Conservation (phyloP, 2,797 vertebrate species). For the Martes flavigula region DNA sequence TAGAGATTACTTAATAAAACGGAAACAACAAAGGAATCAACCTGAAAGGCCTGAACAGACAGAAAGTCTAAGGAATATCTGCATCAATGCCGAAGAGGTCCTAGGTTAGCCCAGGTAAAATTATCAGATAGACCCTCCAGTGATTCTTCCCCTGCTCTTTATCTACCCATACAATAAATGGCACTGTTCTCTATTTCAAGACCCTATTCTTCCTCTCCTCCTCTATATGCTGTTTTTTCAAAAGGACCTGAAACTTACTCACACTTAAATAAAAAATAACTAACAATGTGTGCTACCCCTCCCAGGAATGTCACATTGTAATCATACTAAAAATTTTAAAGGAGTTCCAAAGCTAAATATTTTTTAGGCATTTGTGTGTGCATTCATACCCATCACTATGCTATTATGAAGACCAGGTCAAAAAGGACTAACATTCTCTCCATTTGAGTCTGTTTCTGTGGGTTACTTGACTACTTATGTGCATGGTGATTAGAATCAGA, state of each 20-base stretch:
- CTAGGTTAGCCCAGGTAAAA: background rate
- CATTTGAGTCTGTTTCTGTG: background rate
- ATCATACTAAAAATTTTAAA: background rate
- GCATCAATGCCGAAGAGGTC: background rate
- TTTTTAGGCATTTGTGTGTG: background rate
- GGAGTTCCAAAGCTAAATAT: background rate
- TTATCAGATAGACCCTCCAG: background rate
- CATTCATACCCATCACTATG: background rate
- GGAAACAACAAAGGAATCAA: background rate
- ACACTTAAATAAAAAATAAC: constrained; percentile 46
- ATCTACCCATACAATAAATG: background rate
- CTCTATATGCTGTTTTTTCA: background rate
- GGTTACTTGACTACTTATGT: background rate
- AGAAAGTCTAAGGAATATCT: background rate
- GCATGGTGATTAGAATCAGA: background rate
- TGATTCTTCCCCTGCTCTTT: background rate
- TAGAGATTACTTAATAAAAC: background rate
- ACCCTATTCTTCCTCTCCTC: background rate
- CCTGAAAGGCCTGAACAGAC: background rate
- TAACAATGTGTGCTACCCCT: background rate
- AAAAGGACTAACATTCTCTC: background rate
- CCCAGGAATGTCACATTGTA: background rate
- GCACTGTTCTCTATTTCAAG: background rate
- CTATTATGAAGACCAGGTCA: background rate
- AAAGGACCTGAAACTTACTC: background rate